Evolutionary conservation across 1,140 invertebrate genomes (phyloP).

Genomic region (Drosophila baimaii): DNA sequence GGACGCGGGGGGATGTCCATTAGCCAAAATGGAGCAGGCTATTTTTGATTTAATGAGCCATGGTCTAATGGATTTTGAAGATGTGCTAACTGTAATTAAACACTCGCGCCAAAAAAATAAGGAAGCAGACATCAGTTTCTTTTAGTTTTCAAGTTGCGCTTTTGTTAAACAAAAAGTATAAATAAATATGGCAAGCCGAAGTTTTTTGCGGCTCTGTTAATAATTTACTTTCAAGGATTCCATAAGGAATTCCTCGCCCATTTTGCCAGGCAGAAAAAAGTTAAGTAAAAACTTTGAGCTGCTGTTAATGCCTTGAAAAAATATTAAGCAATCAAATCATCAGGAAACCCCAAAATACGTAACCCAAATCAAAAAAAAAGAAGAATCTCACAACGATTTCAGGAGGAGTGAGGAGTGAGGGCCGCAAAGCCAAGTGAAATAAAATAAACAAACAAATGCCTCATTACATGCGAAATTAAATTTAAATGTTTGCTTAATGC

Average conservation of each 20-base stretch:
- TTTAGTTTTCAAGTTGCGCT: constrained; percentile 12
- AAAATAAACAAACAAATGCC: constrained; percentile 83
- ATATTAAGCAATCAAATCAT: constrained; percentile 25
- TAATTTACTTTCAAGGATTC: neutral
- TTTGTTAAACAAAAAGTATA: constrained; percentile 22
- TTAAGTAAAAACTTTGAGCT: neutral
- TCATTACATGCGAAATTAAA: constrained; percentile 84
- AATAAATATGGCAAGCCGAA: neutral
- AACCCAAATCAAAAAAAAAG: constrained; percentile 29
- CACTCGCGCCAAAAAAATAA: constrained; percentile 44
- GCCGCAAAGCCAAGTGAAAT: constrained; percentile 40
- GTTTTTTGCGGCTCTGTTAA: neutral
- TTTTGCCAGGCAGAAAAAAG: no score
- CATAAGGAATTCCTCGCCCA: neutral
- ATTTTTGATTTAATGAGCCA: constrained; percentile 84
- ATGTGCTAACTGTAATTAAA: constrained; percentile 43
- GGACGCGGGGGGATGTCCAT: constrained; percentile 65
- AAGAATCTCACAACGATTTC: constrained; percentile 17
- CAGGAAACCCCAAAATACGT: constrained; percentile 26
- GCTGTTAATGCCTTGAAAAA: constrained; percentile 11
- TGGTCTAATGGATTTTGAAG: constrained; percentile 77
- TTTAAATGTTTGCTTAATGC: constrained; percentile 84
- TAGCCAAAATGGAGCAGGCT: constrained; percentile 82
- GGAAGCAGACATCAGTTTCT: constrained; percentile 4
- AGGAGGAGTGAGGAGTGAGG: constrained; percentile 7